Evolutionary conservation across 23 tunicate genomes (phyloP), one percentile per base, ranked within the genome.

Genomic region (Styela plicata): DNA sequence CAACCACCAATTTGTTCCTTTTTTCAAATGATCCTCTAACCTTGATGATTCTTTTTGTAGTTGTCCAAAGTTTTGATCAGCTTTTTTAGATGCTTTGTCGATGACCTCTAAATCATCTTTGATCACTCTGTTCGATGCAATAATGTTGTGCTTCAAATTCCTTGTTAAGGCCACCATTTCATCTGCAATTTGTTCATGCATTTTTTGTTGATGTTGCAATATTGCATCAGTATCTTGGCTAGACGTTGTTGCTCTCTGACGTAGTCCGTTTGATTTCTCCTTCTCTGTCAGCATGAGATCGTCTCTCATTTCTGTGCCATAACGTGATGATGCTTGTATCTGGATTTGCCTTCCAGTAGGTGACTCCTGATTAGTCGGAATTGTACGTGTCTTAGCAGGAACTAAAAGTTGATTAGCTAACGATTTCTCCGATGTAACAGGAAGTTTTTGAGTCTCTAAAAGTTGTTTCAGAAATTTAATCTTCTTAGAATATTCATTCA

Each of bases 1-100:
- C 73, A 87, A 52, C 91, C 88, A 91, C 91, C 97, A 91, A 78
- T 91, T 91, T 0, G 97, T 86, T 32, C 97, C 97, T 61, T 91
- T 86, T 33, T 82, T 80, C 70, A 91, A 79, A 36, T 91, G 97
- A 0, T 82, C 23, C 73, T 91, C 97, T 2, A 91, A 62, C 2
- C 97, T 80, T 18, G 79, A 69, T n/a, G 97, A 91, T 69, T 86
- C 97, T 7, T 82, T 74, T 36, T 91, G 71, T 7, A 91, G 66
- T 5, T 73, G 74, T 13, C 57, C 35, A 0, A 82, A 36, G 53
- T 91, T 91, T 1, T 69, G 5, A 25, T 83, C 97, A 18, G 90
- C 83, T 27, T 91, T 83, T 65, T 83, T 82, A 7, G 83, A 65
- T 5, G 97, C 83, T 36, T 86, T 69, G 0, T 33, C 36, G 24